Percentiles rank a stretch among this genome's conserved stretches.
Conservation (phyloP, 2,888 invertebrate species). For the Drosophila pseudotalamancana region DNA sequence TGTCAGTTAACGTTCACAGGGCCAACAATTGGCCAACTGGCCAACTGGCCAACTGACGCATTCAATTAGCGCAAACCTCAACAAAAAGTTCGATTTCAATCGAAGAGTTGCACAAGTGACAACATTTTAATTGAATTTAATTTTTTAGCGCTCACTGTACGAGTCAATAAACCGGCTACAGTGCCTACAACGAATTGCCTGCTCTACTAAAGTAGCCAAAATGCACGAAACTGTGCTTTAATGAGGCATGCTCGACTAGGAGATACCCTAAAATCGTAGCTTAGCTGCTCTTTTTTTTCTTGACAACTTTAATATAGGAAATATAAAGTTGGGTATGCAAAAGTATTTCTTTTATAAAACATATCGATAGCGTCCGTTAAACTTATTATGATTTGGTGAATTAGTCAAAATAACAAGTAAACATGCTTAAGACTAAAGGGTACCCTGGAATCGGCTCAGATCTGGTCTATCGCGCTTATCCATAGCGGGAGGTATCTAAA, state of each 20-base stretch:
- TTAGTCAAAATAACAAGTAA: too few species aligned
- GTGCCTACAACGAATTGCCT: constrained; percentile 5
- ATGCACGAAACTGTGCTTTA: neutral
- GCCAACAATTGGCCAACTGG: constrained; percentile 22
- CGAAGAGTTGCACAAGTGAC: constrained; percentile 51
- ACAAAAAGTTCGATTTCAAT: constrained; percentile 45
- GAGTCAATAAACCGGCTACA: constrained; percentile 51
- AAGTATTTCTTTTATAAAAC: too few species aligned
- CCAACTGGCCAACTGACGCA: constrained; percentile 12
- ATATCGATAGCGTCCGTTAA: too few species aligned
- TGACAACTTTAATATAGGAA: too few species aligned
- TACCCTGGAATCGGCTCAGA: too few species aligned
- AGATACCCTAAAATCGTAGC: neutral
- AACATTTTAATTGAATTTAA: constrained; percentile 57
- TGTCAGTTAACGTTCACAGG: constrained; percentile 23
- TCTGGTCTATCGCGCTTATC: too few species aligned
- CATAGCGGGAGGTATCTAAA: too few species aligned
- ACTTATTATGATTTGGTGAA: too few species aligned
- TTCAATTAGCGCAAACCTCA: constrained; percentile 54
- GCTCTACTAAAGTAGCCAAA: constrained; percentile 26
- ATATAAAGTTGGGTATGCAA: too few species aligned
- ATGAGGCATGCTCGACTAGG: neutral
- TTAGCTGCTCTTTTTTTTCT: neutral
- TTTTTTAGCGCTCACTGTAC: constrained; percentile 45
- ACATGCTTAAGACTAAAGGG: too few species aligned